Base-by-base conservation (phyloP, 2,113 vertebrate species). In the Zingel zingel region DNA sequence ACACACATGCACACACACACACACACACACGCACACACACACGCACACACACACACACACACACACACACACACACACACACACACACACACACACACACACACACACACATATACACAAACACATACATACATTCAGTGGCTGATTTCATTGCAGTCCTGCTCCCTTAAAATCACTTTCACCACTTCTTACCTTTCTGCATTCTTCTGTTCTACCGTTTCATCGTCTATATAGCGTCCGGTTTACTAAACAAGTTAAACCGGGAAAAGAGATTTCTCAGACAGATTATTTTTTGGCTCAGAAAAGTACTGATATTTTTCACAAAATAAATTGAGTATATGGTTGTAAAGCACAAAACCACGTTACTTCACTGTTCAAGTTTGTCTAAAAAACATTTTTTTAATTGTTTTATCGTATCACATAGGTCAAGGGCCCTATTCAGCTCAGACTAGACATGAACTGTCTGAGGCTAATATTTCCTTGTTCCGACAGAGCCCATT, bases 51-150 rank as follows among this genome's bases (percentile, higher is more conserved):
- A 47, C 62, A 48, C 25, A 59, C 33, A 74, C 43, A 67, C 39
- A 81, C 78, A 57, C 39, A 39, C 62, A 76, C 47, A 61, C 47
- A 58, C 58, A 50, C 72, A 62, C 47, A 79, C 45, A 57, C 67
- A 71, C 74, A 48, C 50, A 66, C 56, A 56, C 64, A 82, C 61
- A 75, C 51, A 79, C 33, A 39, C 51, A 72, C 39, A 48, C 33
- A 64, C 59, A 74, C n/a, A 83, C 23, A 19, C 30, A 33, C 30
- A 39, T 9, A 30, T 3, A 30, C 30, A 30, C 4, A 27, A 2
- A 27, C 27, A 27, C 27, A 27, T 2, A 27, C 27, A 27, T 2
- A 27, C 27, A 56, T 19, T 4, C 59, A 23, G 13, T 5, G 14
- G 36, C 12, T 25, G 13, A 47, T 9, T 76, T 23, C 39, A n/a